Base-by-base conservation (phyloP, 1,140 invertebrate genomes). In the Dreissena rostriformis region DNA sequence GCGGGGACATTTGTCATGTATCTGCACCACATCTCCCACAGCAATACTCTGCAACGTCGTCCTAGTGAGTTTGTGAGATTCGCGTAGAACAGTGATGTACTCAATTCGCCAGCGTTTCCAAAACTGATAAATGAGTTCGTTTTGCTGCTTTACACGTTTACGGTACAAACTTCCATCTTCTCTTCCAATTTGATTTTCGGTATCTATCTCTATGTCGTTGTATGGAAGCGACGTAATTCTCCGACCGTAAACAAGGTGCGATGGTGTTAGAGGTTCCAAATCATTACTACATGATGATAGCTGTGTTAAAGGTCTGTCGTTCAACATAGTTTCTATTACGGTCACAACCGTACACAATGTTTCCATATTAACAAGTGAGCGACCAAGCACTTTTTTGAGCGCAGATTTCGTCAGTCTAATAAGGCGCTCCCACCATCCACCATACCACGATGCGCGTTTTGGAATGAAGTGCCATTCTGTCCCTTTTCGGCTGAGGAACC, bases 391-490 rank as follows among this genome's bases (percentile, higher is more conserved):
- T 52, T 67, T 67, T n/a, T 78, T 67, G 17, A 67, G 15, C 17
- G 49, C 29, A 67, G 63, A 26, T 65, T 77, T 66, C 15, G 75
- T 77, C 14, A 77, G 22, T 17, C 63, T 63, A 24, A 52, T 52
- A n/a, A 78, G 24, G 17, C 65, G 61, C 61, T 78, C 75, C 75
- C 75, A 78, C 57, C 61, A 78, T 49, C 75, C 75, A 24, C 65
- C 63, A 26, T 66, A 67, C 75, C 75, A 77, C 26, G 75, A 63
- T n/a, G 65, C 75, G 14, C 63, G 29, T n/a, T 66, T 53, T 19
- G 65, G 28, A 49, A 78, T 78, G 51, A 78, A 78, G 39, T 67
- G 17, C 63, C 74, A 78, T 76, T 26, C 24, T 28, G 73, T 76
- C 28, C 53, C 73, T 39, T 28, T 68, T 15, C 26, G 24, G 73